Base-by-base conservation (phyloP, 2,797 vertebrate genomes). In the Sebastes trivittatus region DNA sequence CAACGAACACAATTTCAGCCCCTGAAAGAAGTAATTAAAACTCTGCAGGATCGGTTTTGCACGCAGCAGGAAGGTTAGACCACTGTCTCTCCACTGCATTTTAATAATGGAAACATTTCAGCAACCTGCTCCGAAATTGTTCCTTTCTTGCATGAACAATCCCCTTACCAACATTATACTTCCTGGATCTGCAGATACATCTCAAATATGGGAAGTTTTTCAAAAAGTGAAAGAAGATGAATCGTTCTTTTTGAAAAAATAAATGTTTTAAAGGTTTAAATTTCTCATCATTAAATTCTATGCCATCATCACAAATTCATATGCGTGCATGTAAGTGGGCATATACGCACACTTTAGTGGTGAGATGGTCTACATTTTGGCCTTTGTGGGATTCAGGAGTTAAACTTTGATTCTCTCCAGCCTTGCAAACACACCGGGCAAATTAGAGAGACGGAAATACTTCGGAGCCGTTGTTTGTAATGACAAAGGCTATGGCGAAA, bases 401-500 rank as follows among this genome's bases (percentile, higher is more conserved):
- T 79, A 46, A 81, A 82, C 46, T 68, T 75, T 29, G 49, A 63
- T 73, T 72, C 14, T 71, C n/a, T 83, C 5, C 27, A 14, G 22
- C 79, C 64, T 81, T 80, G 25, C 38, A 70, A 60, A 81, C 30
- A 75, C 32, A 61, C 2, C 13, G 30, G 71, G 60, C 61, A 85
- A 91, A 89, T 90, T 84, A 81, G 70, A 64, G 36, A 68, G 42
- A 60, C 30, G 61, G 73, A 46, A 55, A 84, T 49, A 71, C 66
- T 63, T 59, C 46, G 22, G 20, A 56, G 62, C 64, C 9, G 7
- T 64, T 83, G 72, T 87, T 87, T 92, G 81, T 81, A 74, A 90
- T 82, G 65, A 83, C 79, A 87, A 88, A 87, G 75, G 72, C 81
- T 66, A 54, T 32, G 54, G 83, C 64, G 60, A 89, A 87, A 73